These are phyloP conservation scores for Teleogryllus occipitalis DNA, from an alignment of 1,140 invertebrate genomes.

Conservation along the genomic window DNA sequence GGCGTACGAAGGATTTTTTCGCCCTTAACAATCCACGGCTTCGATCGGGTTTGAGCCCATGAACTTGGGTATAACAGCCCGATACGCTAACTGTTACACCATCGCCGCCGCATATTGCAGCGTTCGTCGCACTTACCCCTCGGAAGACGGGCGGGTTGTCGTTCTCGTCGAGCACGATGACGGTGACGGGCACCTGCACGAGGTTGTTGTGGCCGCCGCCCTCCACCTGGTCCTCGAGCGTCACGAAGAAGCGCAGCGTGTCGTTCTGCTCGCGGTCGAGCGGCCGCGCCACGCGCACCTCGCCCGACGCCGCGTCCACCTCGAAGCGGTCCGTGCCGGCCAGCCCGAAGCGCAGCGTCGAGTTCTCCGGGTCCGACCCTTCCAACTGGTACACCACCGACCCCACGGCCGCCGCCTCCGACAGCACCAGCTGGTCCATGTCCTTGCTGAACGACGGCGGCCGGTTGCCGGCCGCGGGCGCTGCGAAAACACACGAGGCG, in stretches of 20 bases:
- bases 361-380: constrained; percentile 71
- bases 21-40: too few species aligned
- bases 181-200: constrained; percentile 64
- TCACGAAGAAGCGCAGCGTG: constrained; percentile 64
- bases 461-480: constrained; percentile 39
- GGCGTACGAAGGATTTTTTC: too few species aligned
- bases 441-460: constrained; percentile 60
- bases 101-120: too few species aligned
- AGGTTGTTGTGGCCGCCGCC: constrained; percentile 61
- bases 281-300: constrained; percentile 64
- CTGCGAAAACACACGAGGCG: not conserved
- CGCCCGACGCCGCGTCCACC: constrained; percentile 66
- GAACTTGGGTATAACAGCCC: too few species aligned
- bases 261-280: constrained; percentile 71
- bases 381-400: constrained; percentile 63
- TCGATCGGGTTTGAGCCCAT: too few species aligned
- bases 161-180: constrained; percentile 81
- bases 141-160: constrained; percentile 78
- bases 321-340: constrained; percentile 63
- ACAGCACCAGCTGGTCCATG: constrained; percentile 62
- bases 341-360: constrained; percentile 60
- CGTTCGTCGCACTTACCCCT: constrained; percentile 49
- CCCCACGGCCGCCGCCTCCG: constrained; percentile 68
- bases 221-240: constrained; percentile 65
- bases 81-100: too few species aligned